These are phyloP conservation scores for Stegostoma tigrinum DNA, from an alignment of 2,113 vertebrate species.

Conservation along the genomic window DNA sequence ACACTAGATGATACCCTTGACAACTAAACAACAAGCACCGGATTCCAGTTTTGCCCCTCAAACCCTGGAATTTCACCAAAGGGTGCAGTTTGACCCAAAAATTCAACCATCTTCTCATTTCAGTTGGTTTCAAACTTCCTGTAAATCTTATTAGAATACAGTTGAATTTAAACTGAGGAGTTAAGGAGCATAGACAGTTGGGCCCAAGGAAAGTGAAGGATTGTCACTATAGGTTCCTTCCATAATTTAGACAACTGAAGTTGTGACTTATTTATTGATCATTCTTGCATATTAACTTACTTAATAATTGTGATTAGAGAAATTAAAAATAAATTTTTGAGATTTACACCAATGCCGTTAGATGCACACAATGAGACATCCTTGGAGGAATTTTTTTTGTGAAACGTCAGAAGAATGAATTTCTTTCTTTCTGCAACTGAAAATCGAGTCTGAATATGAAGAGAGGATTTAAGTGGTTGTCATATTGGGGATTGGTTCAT, in stretches of 20 bases:
- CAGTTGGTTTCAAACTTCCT: background rate
- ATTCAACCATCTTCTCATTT: background rate
- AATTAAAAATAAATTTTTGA: background rate
- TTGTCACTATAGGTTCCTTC: background rate
- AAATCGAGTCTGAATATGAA: background rate
- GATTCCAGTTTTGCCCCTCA: background rate
- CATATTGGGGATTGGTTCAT: background rate
- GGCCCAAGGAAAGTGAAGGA: background rate
- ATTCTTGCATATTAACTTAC: background rate
- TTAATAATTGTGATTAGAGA: background rate
- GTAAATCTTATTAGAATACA: background rate
- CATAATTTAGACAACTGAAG: background rate
- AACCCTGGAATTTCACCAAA: background rate
- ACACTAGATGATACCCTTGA: background rate
- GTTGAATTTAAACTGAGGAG: background rate
- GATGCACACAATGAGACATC: background rate
- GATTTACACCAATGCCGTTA: background rate
- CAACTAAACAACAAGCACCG: background rate
- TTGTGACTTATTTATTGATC: background rate
- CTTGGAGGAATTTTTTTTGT: background rate
- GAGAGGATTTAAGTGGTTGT: background rate
- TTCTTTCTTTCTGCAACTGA: background rate
- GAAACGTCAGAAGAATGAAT: background rate
- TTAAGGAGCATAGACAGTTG: background rate
- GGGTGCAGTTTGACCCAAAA: background rate